Evolutionary conservation across 2,113 vertebrate genomes (phyloP).

Genomic region (Tragelaphus strepsiceros): DNA sequence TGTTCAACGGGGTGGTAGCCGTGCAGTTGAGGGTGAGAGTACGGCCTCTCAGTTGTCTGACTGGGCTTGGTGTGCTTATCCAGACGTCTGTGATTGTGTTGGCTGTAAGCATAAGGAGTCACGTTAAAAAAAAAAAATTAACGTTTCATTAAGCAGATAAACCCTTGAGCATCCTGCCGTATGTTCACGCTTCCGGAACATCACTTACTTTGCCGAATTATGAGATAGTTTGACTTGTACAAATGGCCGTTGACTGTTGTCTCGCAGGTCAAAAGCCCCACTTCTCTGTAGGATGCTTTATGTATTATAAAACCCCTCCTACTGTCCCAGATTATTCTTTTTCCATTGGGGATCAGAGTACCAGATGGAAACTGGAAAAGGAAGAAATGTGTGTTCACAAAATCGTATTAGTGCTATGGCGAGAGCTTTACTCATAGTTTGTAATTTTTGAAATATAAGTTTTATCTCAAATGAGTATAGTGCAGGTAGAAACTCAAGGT

Average conservation of each 20-base stretch:
- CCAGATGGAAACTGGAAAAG: constrained; percentile 83
- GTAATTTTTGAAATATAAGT: not conserved
- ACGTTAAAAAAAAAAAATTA: not conserved
- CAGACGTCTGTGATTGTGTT: constrained; percentile 87
- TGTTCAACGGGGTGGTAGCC: constrained; percentile 88
- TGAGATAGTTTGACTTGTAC: constrained; percentile 84
- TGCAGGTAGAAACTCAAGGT: not conserved
- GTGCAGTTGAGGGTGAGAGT: constrained; percentile 90
- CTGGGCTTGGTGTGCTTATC: constrained; percentile 82
- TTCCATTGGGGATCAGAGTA: constrained; percentile 82
- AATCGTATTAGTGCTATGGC: not conserved
- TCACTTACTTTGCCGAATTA: constrained; percentile 86
- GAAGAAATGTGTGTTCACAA: not conserved
- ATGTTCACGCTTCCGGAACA: rapidly evolving
- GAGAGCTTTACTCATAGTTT: not conserved
- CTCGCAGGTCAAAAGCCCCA: constrained; percentile 90
- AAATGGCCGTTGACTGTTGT: constrained; percentile 74
- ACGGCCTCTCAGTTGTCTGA: constrained; percentile 84
- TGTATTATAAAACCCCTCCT: constrained; percentile 90
- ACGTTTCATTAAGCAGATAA: not conserved
- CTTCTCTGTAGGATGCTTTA: constrained; percentile 84
- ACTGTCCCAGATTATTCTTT: constrained; percentile 91
- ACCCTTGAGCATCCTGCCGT: not conserved
- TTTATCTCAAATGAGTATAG: constrained; percentile 27
- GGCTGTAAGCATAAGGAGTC: constrained; percentile 73